Percentiles rank a stretch among this genome's conserved stretches.
phyloP scores from a whole-genome alignment of 2,113 vertebrate species.

The Osmerus eperlanus region DNA sequence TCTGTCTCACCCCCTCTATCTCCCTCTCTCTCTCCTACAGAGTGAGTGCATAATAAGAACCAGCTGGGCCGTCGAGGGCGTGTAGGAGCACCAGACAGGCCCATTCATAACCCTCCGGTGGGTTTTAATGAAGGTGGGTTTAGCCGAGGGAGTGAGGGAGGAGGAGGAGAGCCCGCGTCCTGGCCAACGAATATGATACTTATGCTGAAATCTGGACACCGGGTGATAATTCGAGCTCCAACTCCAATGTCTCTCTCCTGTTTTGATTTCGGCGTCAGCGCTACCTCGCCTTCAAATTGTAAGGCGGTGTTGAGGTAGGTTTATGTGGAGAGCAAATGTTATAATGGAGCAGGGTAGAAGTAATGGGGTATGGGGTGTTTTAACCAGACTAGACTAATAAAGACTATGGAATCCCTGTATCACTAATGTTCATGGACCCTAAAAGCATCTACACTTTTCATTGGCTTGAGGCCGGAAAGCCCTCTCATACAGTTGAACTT shows the following conservation, averaged over 20 bases:
- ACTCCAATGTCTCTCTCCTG: not conserved
- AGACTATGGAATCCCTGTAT: conserved; percentile 23
- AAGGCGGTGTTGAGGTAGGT: too few species aligned
- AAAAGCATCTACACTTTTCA: conserved; percentile 16
- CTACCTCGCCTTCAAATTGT: not conserved
- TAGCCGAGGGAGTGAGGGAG: conserved; percentile 47
- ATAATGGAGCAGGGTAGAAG: not conserved
- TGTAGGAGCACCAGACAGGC: conserved; percentile 64
- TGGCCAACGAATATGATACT: conserved; percentile 21
- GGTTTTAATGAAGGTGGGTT: conserved; percentile 73
- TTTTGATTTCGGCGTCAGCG: not conserved
- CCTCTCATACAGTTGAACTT: conserved; percentile 15
- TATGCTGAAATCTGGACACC: not conserved
- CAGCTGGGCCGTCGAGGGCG: conserved; percentile 74
- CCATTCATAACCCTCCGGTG: conserved; percentile 78
- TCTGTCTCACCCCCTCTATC: conserved; percentile 11
- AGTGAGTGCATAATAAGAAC: conserved; percentile 69
- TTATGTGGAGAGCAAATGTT: not conserved
- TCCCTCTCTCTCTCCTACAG: conserved; percentile 19
- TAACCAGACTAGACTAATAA: conserved; percentile 24
- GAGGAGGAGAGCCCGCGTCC: conserved; percentile 45
- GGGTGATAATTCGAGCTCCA: not conserved
- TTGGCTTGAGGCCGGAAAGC: conserved; percentile 19
- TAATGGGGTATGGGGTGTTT: not conserved
- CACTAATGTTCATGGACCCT: conserved; percentile 26